These are phyloP conservation scores for Nematopogon swammerdamellus DNA, from an alignment of 2,888 invertebrate genomes.

Conservation along the genomic window DNA sequence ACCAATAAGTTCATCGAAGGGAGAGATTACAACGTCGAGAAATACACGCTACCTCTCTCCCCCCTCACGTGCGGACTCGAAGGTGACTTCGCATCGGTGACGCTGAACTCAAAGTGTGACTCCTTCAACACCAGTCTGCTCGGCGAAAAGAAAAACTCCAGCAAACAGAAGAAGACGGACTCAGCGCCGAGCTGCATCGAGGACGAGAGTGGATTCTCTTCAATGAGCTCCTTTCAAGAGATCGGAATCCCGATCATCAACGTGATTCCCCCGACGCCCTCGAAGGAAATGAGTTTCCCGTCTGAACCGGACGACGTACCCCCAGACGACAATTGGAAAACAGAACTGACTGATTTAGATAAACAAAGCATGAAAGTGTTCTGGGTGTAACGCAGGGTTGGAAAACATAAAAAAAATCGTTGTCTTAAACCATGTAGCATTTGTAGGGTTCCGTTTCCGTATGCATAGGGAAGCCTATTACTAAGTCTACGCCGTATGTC, in stretches of 20 bases:
- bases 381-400: conserved; percentile 38
- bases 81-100: conserved; percentile 19
- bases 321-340: conserved; percentile 33
- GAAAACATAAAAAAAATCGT: no score
- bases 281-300: conserved; percentile 35
- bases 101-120: background rate
- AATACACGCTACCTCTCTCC: conserved; percentile 23
- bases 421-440: no score
- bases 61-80: conserved; percentile 23
- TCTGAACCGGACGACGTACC: conserved; percentile 27
- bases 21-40: conserved; percentile 18
- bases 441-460: no score
- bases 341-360: conserved; percentile 28
- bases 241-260: conserved; percentile 65
- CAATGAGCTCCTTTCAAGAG: conserved; percentile 82
- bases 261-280: conserved; percentile 45
- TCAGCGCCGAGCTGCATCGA: conserved; percentile 45
- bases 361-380: conserved; percentile 44
- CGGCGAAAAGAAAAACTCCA: conserved; percentile 17
- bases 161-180: conserved; percentile 12
- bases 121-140: background rate
- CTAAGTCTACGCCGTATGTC: no score
- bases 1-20: conserved; percentile 20
- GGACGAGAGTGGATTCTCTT: conserved; percentile 83
- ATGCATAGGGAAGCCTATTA: no score